Base-by-base conservation (phyloP, 2,797 vertebrate species). In the Acomys russatus region DNA sequence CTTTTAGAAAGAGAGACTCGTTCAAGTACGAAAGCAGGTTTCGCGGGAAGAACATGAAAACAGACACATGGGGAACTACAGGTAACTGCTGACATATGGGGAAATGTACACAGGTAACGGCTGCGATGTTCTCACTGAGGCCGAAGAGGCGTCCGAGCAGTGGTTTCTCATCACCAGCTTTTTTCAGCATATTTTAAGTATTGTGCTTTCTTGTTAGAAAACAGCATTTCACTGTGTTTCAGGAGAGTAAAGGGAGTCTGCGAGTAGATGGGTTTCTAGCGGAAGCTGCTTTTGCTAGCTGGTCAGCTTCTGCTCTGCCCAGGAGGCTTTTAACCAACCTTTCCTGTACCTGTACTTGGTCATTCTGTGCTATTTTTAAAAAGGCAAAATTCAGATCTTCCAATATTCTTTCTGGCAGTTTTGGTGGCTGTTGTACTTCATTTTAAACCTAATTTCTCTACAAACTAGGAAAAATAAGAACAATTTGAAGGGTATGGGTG, bases 31-130 rank as follows among this genome's bases (percentile, higher is more conserved):
- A 97, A 99, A 99, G 98, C 99, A 99, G 98, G 99, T 99, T 98
- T 99, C 99, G 86, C 99, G 99, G 98, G 99, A 99, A 97, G 99
- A 99, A 97, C 99, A 99, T 96, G 99, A 99, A 99, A 99, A 99
- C 88, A 99, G 99, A 97, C 99, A 99, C 97, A 99, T 99, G 99
- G 99, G 99, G 94, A 99, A 99, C 98, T 99, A 99, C 98, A 99
- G 99, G 99, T 99, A 17, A 59, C 56, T 17, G 99, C 89, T 99
- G 99, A 97, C 99, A 99, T 97, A 99, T 99, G 99, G 99, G 99
- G 94, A 99, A 99, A 98, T 99, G 44, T 44, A 44, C 44, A 99
- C 98, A 99, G 99, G 99, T 99, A 17, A 59, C 14, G 14, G 99
- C 89, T 17, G 56, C 56, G 15, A 17, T 59, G 56, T 17, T 59